Conservation (phyloP, 2,888 invertebrate species). For the Polymixis lichenea region DNA sequence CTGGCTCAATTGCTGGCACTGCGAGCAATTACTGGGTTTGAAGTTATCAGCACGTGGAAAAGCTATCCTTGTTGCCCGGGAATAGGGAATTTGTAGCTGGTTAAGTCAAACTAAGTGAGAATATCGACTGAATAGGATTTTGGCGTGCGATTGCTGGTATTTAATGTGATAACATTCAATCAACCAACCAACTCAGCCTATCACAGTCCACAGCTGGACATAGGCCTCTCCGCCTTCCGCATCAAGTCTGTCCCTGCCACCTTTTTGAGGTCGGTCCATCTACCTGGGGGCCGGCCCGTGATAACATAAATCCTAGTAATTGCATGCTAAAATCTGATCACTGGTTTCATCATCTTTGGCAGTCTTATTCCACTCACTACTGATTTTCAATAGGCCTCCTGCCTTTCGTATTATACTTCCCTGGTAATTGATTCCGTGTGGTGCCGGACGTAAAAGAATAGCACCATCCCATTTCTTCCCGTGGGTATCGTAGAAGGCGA, state of each 20-base stretch:
- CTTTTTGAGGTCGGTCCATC: too few species aligned
- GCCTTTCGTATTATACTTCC: not conserved
- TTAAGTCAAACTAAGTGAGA: not conserved
- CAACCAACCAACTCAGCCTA: too few species aligned
- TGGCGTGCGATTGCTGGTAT: too few species aligned
- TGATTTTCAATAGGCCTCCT: not conserved
- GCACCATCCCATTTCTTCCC: too few species aligned
- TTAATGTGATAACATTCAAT: too few species aligned
- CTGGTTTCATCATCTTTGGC: not conserved
- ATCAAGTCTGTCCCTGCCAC: too few species aligned
- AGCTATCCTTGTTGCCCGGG: not conserved
- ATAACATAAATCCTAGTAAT: not conserved
- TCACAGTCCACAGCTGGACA: too few species aligned
- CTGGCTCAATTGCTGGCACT: too few species aligned
- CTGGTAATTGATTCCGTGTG: not conserved
- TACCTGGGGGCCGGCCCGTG: too few species aligned
- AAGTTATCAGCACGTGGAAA: not conserved
- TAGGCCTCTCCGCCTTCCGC: too few species aligned
- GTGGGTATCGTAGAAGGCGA: too few species aligned
- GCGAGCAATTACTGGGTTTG: not conserved
- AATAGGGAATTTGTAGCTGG: not conserved
- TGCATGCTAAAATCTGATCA: not conserved
- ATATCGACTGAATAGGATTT: not conserved
- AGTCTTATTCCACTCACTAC: not conserved
- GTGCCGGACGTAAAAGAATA: too few species aligned